Evolutionary conservation across 53 echinoderm and acorn worm genomes (phyloP).

Genomic region (Temnopleurus reevesii): DNA sequence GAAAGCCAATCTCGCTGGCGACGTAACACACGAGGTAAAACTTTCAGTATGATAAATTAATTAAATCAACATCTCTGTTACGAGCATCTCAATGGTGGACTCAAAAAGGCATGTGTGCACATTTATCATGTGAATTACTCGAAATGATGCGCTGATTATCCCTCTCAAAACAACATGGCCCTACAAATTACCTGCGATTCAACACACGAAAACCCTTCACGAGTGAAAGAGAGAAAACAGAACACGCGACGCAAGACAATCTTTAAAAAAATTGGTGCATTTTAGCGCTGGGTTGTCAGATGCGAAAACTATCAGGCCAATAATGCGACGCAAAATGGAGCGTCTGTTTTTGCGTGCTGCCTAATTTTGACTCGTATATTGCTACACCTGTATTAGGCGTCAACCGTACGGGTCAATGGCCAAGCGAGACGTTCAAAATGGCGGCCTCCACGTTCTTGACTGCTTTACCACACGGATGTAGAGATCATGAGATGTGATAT

Average conservation of each 20-base stretch:
- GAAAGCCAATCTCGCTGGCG: too few relatives aligned
- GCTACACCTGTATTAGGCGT: constrained; percentile 55
- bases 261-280: constrained; percentile 12
- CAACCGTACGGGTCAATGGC: constrained; percentile 57
- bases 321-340: constrained; percentile 57
- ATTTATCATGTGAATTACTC: constrained; percentile 30
- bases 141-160: constrained; percentile 25
- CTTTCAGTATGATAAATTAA: neutral
- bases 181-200: constrained; percentile 16
- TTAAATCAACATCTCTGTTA: neutral
- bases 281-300: constrained; percentile 40
- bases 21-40: neutral
- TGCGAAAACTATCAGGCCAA: constrained; percentile 57
- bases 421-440: constrained; percentile 50
- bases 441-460: constrained; percentile 47
- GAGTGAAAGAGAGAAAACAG: neutral
- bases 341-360: constrained; percentile 55
- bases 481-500: constrained; percentile 15
- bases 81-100: neutral
- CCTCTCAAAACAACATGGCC: constrained; percentile 26
- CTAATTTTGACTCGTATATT: constrained; percentile 59
- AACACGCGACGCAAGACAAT: neutral
- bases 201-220: neutral
- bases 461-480: constrained; percentile 44
- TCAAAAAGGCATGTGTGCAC: neutral